Percentiles rank a stretch among this genome's conserved stretches.
Evolutionary conservation across 2,888 invertebrate genomes (phyloP).

Genomic region (Xestoiulus laeticollis): DNA sequence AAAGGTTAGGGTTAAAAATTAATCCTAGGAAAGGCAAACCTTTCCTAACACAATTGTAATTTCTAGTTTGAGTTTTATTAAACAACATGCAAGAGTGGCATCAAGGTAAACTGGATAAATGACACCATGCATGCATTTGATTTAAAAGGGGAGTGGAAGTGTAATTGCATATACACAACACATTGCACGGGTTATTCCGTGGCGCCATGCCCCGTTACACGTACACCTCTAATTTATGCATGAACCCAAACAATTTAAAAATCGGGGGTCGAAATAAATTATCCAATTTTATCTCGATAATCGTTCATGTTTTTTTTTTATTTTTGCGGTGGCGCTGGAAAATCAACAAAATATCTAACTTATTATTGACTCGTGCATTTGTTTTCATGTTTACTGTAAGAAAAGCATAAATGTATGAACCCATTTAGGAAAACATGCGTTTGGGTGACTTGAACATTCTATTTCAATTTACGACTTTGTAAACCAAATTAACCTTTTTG

Average conservation of each 20-base stretch:
- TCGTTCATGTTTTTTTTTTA: too few relatives aligned
- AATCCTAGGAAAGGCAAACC: background rate
- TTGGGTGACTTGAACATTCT: too few relatives aligned
- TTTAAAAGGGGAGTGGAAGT: background rate
- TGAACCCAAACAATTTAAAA: background rate
- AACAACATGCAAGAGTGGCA: slow-evolving; percentile 10
- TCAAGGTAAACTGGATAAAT: slow-evolving; percentile 6
- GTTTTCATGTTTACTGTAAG: background rate
- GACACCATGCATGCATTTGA: slow-evolving; percentile 6
- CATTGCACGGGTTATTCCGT: background rate
- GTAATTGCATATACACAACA: background rate
- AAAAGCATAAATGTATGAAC: background rate
- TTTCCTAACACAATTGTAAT: background rate
- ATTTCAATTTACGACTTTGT: too few relatives aligned
- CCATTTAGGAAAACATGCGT: too few relatives aligned
- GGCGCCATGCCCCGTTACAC: background rate
- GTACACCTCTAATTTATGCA: background rate
- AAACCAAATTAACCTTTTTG: too few relatives aligned
- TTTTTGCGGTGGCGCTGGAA: background rate
- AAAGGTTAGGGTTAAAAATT: background rate
- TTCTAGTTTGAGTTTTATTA: slow-evolving; percentile 27
- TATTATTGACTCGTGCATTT: background rate
- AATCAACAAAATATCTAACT: background rate
- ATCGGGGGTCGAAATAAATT: background rate
- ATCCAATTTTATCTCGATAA: background rate